Percentiles rank a stretch among this genome's conserved stretches.
phyloP scores from a whole-genome alignment of 2,888 invertebrate genomes.

The Trissonchulus sp. region DNA sequence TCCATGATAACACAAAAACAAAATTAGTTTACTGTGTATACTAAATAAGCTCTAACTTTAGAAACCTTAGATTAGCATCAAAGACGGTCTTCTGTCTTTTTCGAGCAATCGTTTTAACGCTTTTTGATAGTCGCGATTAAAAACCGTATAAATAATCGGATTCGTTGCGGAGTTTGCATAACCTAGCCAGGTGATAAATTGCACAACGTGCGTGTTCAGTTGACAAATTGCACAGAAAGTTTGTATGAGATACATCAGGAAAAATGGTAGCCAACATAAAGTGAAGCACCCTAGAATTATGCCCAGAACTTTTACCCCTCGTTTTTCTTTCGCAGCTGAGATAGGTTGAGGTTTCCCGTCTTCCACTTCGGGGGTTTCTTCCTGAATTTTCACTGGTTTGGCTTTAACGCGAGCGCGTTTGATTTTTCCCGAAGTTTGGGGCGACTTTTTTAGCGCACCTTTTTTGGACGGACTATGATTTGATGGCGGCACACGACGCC shows the following conservation, averaged over 20 bases:
- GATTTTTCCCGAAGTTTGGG: neutral
- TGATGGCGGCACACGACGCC: neutral
- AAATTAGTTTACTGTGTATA: too few species aligned
- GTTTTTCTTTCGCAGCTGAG: constrained; percentile 49
- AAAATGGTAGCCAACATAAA: constrained; percentile 51
- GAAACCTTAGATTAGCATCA: too few species aligned
- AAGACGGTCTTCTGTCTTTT: neutral
- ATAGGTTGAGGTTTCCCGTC: constrained; percentile 47
- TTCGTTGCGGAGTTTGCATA: constrained; percentile 51
- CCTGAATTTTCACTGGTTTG: neutral
- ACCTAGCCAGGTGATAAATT: constrained; percentile 51
- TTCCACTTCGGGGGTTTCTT: neutral
- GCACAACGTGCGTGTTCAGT: constrained; percentile 48
- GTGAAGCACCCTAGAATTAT: constrained; percentile 52
- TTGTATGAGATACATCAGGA: constrained; percentile 49
- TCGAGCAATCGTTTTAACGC: constrained; percentile 48
- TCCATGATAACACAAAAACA: too few species aligned
- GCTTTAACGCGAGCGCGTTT: neutral
- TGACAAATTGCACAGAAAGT: constrained; percentile 46
- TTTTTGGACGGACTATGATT: neutral
- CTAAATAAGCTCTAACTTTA: too few species aligned
- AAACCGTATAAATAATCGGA: constrained; percentile 51
- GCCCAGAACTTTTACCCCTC: constrained; percentile 46
- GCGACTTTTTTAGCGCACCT: neutral
- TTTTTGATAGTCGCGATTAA: constrained; percentile 51